Conservation (phyloP, 2,888 invertebrate species). For the Agriopis marginaria region DNA sequence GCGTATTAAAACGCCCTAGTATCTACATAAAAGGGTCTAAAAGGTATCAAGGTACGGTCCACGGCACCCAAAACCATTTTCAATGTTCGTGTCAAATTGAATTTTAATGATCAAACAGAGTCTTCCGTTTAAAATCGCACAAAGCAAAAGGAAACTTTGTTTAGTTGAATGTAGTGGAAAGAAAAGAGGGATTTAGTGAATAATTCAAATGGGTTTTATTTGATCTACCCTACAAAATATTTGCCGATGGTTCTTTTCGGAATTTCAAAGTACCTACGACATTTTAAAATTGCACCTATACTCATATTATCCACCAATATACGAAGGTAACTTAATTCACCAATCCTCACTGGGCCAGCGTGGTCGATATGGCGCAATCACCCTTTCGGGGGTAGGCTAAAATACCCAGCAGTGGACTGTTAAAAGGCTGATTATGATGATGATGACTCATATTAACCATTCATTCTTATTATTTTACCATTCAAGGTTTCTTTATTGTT, state of each 20-base stretch:
- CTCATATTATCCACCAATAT: no score
- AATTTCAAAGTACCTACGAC: background rate
- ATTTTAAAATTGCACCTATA: no score
- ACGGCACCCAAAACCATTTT: slow-evolving; percentile 52
- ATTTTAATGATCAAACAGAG: slow-evolving; percentile 58
- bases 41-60: slow-evolving; percentile 49
- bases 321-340: no score
- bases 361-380: no score
- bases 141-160: slow-evolving; percentile 42
- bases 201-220: slow-evolving; percentile 24
- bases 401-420: no score
- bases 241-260: slow-evolving; percentile 10
- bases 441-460: no score
- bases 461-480: no score
- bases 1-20: slow-evolving; percentile 44
- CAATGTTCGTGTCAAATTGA: slow-evolving; percentile 60
- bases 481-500: no score
- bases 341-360: no score
- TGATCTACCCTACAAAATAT: slow-evolving; percentile 7
- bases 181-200: slow-evolving; percentile 19
- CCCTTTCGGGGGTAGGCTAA: no score
- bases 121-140: slow-evolving; percentile 46
- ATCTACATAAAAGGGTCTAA: slow-evolving; percentile 49
- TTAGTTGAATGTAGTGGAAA: slow-evolving; percentile 31
- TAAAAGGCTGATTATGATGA: no score